Percentiles rank a stretch among this genome's conserved stretches.
These are phyloP conservation scores for Pachycephus smyrnensis DNA, from an alignment of 2,888 invertebrate genomes.

Conservation along the genomic window DNA sequence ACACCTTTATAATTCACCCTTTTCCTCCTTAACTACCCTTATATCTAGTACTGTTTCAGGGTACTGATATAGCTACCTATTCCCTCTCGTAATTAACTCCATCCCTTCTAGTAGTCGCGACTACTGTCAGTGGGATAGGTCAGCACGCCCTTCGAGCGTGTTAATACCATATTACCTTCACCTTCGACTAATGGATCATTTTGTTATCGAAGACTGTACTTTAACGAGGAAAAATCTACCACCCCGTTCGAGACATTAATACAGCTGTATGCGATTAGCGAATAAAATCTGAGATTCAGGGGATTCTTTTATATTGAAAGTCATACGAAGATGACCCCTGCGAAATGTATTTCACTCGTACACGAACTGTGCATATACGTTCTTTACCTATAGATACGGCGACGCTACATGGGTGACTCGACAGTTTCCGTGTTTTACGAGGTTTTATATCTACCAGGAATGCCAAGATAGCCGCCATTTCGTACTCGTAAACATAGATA, in stretches of 20 bases:
- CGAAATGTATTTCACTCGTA: background rate
- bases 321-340: background rate
- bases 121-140: constrained; percentile 42
- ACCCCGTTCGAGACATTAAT: background rate
- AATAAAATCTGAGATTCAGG: background rate
- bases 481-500: background rate
- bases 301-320: background rate
- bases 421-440: background rate
- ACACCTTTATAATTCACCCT: background rate
- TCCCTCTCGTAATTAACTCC: background rate
- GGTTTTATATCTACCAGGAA: background rate
- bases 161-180: constrained; percentile 43
- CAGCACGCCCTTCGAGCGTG: constrained; percentile 49
- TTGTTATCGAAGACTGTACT: constrained; percentile 25
- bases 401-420: background rate
- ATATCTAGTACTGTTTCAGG: background rate
- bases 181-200: constrained; percentile 38
- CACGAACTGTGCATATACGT: background rate
- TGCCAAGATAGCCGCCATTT: background rate
- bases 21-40: background rate
- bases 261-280: too few relatives aligned
- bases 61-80: background rate
- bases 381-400: background rate
- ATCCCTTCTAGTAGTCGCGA: background rate
- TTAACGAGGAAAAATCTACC: constrained; percentile 5